Percentiles rank a stretch among this genome's conserved stretches.
phyloP scores from a whole-genome alignment of 2,113 vertebrate genomes.

The Epinephelus moara region DNA sequence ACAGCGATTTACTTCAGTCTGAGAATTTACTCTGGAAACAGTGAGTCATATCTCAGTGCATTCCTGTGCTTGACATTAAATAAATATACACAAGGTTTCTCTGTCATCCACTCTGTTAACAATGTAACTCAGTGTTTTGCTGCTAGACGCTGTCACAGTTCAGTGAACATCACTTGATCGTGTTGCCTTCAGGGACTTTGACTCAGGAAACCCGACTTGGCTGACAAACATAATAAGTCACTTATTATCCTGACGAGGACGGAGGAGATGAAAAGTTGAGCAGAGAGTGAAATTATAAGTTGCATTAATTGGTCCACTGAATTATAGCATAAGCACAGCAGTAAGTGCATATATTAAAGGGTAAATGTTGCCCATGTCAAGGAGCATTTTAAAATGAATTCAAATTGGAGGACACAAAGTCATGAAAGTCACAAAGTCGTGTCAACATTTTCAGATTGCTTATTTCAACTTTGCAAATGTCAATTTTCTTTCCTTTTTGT shows the following conservation, averaged over 20 bases:
- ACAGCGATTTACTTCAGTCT: conserved; percentile 8
- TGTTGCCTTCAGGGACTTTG: conserved; percentile 33
- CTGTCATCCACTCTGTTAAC: conserved; percentile 29
- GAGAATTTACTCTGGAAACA: conserved; percentile 18
- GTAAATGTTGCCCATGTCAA: not conserved
- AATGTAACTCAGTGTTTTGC: conserved; percentile 21
- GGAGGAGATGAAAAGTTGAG: not conserved
- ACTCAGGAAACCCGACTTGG: conserved; percentile 13
- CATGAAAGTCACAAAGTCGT: not conserved
- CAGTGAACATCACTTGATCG: conserved; percentile 54
- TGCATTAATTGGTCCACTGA: not conserved
- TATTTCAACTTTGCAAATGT: not conserved
- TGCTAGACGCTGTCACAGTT: conserved; percentile 40
- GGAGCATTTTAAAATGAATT: not conserved
- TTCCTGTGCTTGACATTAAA: conserved; percentile 22
- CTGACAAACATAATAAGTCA: conserved; percentile 29
- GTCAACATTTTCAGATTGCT: not conserved
- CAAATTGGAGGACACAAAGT: not conserved
- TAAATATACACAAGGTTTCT: conserved; percentile 38
- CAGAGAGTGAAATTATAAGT: not conserved
- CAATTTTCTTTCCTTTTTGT: not conserved
- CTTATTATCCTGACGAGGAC: conserved; percentile 28
- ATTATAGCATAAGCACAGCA: not conserved
- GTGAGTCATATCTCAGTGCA: not conserved
- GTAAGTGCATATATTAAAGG: not conserved